Evolutionary conservation across 2,888 invertebrate genomes (phyloP).

Genomic region (Sesia apiformis): DNA sequence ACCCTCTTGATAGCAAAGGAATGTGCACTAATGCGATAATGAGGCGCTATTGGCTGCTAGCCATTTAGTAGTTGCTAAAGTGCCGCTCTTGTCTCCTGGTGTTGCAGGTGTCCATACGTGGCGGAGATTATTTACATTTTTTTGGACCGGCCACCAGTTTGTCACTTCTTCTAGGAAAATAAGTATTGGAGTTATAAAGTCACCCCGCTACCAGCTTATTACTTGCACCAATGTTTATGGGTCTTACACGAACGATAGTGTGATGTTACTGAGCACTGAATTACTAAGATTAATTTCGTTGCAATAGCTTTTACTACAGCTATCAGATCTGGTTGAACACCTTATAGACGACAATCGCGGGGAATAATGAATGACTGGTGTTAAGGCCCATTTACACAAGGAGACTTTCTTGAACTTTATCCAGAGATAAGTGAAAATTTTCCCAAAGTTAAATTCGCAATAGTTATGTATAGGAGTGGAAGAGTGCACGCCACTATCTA

Average conservation of each 20-base stretch:
- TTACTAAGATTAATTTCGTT: constrained; percentile 49
- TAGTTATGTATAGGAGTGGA: too few species aligned
- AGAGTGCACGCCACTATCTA: too few species aligned
- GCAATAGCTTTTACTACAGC: constrained; percentile 10
- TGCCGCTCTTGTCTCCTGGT: not conserved
- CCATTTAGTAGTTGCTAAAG: too few species aligned
- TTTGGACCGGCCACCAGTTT: not conserved
- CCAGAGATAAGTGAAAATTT: too few species aligned
- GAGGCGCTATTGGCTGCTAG: too few species aligned
- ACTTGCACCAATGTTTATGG: constrained; percentile 17
- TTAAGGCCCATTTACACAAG: too few species aligned
- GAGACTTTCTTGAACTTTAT: too few species aligned
- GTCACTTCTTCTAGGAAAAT: not conserved
- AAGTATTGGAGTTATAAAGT: not conserved
- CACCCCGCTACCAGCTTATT: not conserved
- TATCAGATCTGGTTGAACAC: not conserved
- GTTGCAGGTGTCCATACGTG: not conserved
- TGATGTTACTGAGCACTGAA: constrained; percentile 46
- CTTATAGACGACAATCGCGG: too few species aligned
- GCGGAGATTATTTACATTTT: not conserved
- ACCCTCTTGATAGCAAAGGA: too few species aligned
- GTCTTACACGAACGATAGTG: constrained; percentile 52
- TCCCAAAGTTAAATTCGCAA: too few species aligned
- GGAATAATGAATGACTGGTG: too few species aligned
- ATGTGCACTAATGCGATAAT: not conserved